Evolutionary conservation across 2,888 invertebrate species (phyloP).

Genomic region (Diploptera punctata): DNA sequence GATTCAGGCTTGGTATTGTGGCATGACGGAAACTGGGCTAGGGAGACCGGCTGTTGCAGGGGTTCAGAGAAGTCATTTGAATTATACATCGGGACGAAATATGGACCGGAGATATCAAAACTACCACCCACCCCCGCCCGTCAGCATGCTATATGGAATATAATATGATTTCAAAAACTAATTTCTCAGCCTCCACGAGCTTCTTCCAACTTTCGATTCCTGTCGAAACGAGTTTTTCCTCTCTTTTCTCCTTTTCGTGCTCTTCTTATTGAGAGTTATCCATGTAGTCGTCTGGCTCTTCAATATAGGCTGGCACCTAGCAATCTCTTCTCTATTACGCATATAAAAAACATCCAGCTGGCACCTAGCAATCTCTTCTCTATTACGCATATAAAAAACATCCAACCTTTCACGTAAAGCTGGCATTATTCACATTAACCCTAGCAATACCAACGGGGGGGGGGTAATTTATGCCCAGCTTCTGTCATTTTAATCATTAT

Average conservation of each 20-base stretch:
- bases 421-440: too few species aligned
- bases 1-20: too few species aligned
- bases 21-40: neutral
- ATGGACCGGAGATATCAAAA: slow-evolving; percentile 33
- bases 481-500: too few species aligned
- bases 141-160: slow-evolving; percentile 24
- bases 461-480: too few species aligned
- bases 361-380: neutral
- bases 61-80: slow-evolving; percentile 28
- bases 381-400: slow-evolving; percentile 16
- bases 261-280: neutral
- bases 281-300: neutral
- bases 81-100: slow-evolving; percentile 37
- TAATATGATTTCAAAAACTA: slow-evolving; percentile 33
- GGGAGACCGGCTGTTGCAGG: neutral
- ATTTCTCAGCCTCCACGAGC: slow-evolving; percentile 18
- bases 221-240: neutral
- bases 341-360: slow-evolving; percentile 14
- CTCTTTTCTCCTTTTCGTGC: neutral
- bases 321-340: neutral
- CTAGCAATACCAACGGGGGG: too few species aligned
- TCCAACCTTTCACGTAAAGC: too few species aligned
- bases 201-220: slow-evolving; percentile 25
- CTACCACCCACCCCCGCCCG: neutral
- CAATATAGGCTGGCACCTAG: slow-evolving; percentile 7